Evolutionary conservation across 1,140 invertebrate genomes (phyloP), one percentile per base, ranked within the genome.

Genomic region (Coboldia fuscipes): DNA sequence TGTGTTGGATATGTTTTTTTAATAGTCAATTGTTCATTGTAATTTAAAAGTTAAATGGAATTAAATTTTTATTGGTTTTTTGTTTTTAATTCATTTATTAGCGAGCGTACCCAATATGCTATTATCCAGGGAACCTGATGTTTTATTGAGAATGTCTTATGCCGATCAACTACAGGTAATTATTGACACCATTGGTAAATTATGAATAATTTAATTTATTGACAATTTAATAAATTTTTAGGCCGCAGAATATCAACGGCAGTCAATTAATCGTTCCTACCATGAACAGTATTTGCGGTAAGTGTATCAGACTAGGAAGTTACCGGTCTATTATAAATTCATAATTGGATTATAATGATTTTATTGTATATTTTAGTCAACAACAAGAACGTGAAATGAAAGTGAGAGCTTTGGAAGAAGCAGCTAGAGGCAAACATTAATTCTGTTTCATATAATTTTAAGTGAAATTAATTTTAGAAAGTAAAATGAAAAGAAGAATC

Each of bases 331-430:
- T 3, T 12, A 13, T 30, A 6, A 15, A 12, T 30, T 15, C 17
- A 16, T 15, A 6, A 10, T 17, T 17, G 14, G 6, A 16, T 30
- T 30, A 3, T 15, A 4, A 18, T 30, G 14, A 4, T 15, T 17
- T 16, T 15, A 10, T 14, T 4, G 5, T 29, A 13, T 29, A 9
- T 30, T 30, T 15, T 30, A 15, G 9, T 30, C 10, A 4, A 14
- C 5, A 28, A 28, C 9, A 72, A 39, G 72, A 77, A 45, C 62
- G 72, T 30, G 73, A 77, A 58, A 61, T 75, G 47, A 76, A 76
- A 62, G 68, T 77, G 46, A 63, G 73, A 45, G 71, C 70, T 36
- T 51, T 77, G 47, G 74, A 77, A 60, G 72, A 77, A 61, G 73
- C 73, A 33, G 71, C 73, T 36, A 60, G 72, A 57, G 70, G 71